Evolutionary conservation across 2,113 vertebrate genomes (phyloP).

Genomic region (Hipposideros armiger): DNA sequence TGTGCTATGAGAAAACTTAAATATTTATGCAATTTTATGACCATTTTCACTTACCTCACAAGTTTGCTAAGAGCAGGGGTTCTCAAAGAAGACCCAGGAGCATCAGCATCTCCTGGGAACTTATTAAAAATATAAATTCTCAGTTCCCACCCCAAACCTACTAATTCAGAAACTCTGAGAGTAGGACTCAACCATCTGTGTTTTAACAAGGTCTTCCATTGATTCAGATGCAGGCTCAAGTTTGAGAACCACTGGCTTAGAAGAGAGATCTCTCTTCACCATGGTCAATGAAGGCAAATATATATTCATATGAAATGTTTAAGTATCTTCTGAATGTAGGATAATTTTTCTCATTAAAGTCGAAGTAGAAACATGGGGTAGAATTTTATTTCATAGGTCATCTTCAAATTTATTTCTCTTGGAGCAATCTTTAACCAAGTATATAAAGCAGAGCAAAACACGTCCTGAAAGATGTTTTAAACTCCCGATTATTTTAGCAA

Average conservation of each 20-base stretch:
- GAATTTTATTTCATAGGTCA: slow-evolving; percentile 54
- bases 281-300: neutral
- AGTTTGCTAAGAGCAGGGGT: neutral
- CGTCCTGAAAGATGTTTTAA: slow-evolving; percentile 54
- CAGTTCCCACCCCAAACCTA: neutral
- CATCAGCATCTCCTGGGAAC: neutral
- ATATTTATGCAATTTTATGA: neutral
- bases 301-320: neutral
- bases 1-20: neutral
- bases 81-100: neutral
- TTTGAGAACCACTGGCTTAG: neutral
- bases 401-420: slow-evolving; percentile 64
- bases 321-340: neutral
- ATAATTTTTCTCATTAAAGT: slow-evolving; percentile 25
- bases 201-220: slow-evolving; percentile 3
- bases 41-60: neutral
- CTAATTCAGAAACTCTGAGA: neutral
- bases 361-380: slow-evolving; percentile 13
- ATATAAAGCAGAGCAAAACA: slow-evolving; percentile 53
- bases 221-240: neutral
- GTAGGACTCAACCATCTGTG: neutral
- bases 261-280: neutral
- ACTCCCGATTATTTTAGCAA: slow-evolving; percentile 36
- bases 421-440: slow-evolving; percentile 31
- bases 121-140: neutral